Evolutionary conservation across 2,888 invertebrate species (phyloP).

Genomic region (Apamea anceps): DNA sequence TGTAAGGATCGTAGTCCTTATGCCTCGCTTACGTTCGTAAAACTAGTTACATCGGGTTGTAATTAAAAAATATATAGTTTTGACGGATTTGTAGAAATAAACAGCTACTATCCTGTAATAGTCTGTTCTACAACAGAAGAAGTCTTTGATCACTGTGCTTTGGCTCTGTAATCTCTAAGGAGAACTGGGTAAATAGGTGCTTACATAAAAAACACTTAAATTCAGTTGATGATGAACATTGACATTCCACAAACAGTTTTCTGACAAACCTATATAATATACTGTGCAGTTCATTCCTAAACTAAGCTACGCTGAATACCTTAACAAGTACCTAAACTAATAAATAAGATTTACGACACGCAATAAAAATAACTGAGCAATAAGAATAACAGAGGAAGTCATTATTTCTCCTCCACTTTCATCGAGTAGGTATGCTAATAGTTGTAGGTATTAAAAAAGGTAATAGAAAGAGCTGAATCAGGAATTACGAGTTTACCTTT

Average conservation of each 20-base stretch:
- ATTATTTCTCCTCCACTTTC: constrained; percentile 29
- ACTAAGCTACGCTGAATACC: constrained; percentile 14
- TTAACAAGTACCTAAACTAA: neutral
- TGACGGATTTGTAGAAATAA: neutral
- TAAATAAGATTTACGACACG: constrained; percentile 37
- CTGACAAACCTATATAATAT: neutral
- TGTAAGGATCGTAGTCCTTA: no score
- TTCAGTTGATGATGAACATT: neutral
- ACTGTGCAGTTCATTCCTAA: neutral
- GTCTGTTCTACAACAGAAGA: no score
- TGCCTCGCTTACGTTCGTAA: no score
- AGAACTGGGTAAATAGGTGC: neutral
- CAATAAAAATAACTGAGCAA: constrained; percentile 18
- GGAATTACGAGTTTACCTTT: neutral
- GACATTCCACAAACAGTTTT: neutral
- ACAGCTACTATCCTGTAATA: neutral
- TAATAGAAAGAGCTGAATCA: neutral
- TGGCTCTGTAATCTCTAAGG: neutral
- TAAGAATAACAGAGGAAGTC: constrained; percentile 22
- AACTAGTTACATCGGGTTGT: neutral
- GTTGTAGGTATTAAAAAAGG: neutral
- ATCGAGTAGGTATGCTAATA: constrained; percentile 6
- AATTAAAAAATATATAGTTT: neutral
- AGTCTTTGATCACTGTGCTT: no score
- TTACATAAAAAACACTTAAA: neutral